Base-by-base conservation (phyloP, 2,797 vertebrate genomes). In the Sparidentex hasta region DNA sequence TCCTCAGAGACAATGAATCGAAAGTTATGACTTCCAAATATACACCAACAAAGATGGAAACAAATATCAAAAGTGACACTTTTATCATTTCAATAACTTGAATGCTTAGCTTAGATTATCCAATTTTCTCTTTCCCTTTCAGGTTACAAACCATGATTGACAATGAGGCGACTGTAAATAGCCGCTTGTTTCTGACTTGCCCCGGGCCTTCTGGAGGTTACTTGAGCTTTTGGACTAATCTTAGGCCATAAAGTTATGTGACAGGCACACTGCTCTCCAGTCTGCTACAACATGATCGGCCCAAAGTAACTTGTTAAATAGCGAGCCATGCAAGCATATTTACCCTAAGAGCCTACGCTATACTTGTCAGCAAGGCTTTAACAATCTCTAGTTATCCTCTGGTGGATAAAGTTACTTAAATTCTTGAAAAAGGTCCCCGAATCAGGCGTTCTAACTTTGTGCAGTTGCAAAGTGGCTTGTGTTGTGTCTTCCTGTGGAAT, bases 221-320 rank as follows among this genome's bases (percentile, higher is more conserved):
- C 84, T 86, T 92, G 86, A 94, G 90, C 88, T 87, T 87, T 88
- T 73, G 62, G 57, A 85, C 92, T 94, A 92, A 95, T 93, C 90
- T 92, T 89, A 90, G 89, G 86, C 80, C 75, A 82, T 77, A 77
- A 81, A 87, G 86, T 86, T 83, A 93, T 92, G 91, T 80, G 88
- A 90, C 87, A 82, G 90, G 85, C 62, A 76, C 85, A 71, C 73
- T 74, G 73, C 38, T 38, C 82, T 88, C 85, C 83, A 74, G 69
- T 74, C 72, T 57, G 79, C 79, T 75, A 78, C 65, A 92, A 90
- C 87, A 85, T 63, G 90, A 92, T 86, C 85, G 71, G 73, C 38
- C 73, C 38, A 82, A 82, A 85, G 84, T 89, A 90, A 89, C 88
- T 87, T 58, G 58, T 56, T 80, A 85, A 91, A 92, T 83, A 84